phyloP scores from a whole-genome alignment of 2,888 invertebrate genomes.

The Apamea monoglypha region DNA sequence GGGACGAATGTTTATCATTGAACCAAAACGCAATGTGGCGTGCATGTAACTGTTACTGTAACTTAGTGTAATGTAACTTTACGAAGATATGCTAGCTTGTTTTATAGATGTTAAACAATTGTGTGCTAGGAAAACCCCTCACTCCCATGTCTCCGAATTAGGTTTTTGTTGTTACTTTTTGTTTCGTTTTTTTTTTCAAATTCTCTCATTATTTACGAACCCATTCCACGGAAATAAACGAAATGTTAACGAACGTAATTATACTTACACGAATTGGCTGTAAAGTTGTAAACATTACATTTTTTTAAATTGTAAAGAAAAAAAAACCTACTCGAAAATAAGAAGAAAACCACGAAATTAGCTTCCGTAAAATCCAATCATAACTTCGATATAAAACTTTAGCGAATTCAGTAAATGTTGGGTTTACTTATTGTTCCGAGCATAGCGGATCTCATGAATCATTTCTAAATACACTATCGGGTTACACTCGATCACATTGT shows the following conservation, averaged over 20 bases:
- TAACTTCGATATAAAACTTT: conserved; percentile 69
- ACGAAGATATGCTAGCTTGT: conserved; percentile 88
- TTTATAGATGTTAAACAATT: conserved; percentile 86
- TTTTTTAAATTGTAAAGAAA: conserved; percentile 43
- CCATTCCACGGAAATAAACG: conserved; percentile 64
- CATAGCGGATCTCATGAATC: conserved; percentile 85
- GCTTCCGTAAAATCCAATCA: conserved; percentile 72
- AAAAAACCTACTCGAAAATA: conserved; percentile 56
- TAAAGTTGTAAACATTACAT: conserved; percentile 75
- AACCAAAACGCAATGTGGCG: conserved; percentile 89
- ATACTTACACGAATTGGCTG: conserved; percentile 78
- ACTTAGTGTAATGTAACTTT: conserved; percentile 87
- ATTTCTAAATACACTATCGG: conserved; percentile 88
- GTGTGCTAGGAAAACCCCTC: conserved; percentile 86
- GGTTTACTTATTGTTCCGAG: conserved; percentile 73
- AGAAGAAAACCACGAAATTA: conserved; percentile 70
- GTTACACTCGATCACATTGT: conserved; percentile 86
- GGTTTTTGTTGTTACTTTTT: conserved; percentile 75
- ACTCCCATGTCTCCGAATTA: conserved; percentile 83
- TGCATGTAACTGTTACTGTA: conserved; percentile 89
- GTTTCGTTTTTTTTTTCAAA: conserved; percentile 72
- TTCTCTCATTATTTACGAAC: conserved; percentile 69
- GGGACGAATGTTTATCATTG: conserved; percentile 81
- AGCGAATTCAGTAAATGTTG: conserved; percentile 71
- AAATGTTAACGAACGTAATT: conserved; percentile 60